Conservation (phyloP, 2,888 invertebrate species). For the Ectemnius continuus region DNA sequence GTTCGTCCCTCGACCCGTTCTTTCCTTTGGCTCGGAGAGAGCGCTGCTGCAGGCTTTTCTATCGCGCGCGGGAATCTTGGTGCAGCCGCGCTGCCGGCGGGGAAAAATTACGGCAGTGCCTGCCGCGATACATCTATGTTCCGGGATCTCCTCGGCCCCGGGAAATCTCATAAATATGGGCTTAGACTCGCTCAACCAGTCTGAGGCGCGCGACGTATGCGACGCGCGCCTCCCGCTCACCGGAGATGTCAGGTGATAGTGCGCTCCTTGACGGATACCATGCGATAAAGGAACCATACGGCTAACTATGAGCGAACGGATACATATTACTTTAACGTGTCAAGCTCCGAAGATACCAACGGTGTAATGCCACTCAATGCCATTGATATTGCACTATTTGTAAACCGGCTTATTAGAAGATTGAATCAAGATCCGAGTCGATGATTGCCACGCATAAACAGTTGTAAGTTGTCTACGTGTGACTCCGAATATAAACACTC, state of each 20-base stretch:
- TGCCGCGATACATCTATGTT: slow-evolving; percentile 2
- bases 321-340: too few species aligned
- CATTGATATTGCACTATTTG: too few species aligned
- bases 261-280: neutral
- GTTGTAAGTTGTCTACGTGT: too few species aligned
- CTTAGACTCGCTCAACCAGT: slow-evolving; percentile 3
- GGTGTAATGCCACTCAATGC: too few species aligned
- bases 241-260: neutral
- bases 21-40: too few species aligned
- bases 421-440: too few species aligned
- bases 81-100: neutral
- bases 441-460: too few species aligned
- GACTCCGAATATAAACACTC: too few species aligned
- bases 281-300: neutral
- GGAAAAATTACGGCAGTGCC: slow-evolving; percentile 30
- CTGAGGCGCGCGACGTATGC: slow-evolving; percentile 1
- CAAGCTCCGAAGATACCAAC: too few species aligned
- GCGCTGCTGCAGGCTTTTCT: slow-evolving; percentile 16
- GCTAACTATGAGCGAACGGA: too few species aligned
- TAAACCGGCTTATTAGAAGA: too few species aligned
- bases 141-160: slow-evolving; percentile 14
- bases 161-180: slow-evolving; percentile 28
- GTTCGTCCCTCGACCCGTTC: too few species aligned
- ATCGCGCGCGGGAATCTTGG: slow-evolving; percentile 40
- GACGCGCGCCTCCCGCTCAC: neutral